A percentile compares a stretch with the other conserved stretches of the same genome.
These are phyloP conservation scores for Labeo rohita DNA, from an alignment of 2,113 vertebrate species.

Conservation along the genomic window DNA sequence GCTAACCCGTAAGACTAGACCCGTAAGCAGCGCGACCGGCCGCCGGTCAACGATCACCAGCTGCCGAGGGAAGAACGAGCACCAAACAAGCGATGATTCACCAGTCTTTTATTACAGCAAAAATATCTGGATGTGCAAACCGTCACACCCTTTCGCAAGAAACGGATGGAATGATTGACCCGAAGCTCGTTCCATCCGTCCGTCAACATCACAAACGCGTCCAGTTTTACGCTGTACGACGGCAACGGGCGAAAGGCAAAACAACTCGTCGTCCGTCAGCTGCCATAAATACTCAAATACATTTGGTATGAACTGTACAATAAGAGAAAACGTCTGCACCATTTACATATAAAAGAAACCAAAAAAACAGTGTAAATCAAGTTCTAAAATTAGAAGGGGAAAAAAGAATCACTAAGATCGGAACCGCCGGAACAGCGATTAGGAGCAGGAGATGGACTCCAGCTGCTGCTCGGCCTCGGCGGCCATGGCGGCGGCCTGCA, in stretches of 20 bases:
- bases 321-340: slow-evolving; percentile 48
- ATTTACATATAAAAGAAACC: slow-evolving; percentile 51
- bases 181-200: neutral
- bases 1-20: neutral
- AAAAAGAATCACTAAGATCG: neutral
- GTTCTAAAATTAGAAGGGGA: slow-evolving; percentile 45
- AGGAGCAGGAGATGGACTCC: slow-evolving; percentile 86
- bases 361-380: slow-evolving; percentile 46
- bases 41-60: neutral
- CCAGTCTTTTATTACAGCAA: slow-evolving; percentile 62
- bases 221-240: slow-evolving; percentile 49
- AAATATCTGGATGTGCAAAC: slow-evolving; percentile 55
- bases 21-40: neutral
- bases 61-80: neutral
- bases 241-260: slow-evolving; percentile 36
- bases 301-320: slow-evolving; percentile 62
- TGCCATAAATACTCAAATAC: slow-evolving; percentile 57
- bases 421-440: neutral
- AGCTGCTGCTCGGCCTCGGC: slow-evolving; percentile 88
- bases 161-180: slow-evolving; percentile 49
- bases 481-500: slow-evolving; percentile 90
- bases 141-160: slow-evolving; percentile 20
- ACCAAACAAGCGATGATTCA: neutral
- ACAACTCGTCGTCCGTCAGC: slow-evolving; percentile 49
- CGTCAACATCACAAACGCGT: slow-evolving; percentile 1